phyloP scores from a whole-genome alignment of 2,797 vertebrate genomes.

The Eulemur albifrons region DNA sequence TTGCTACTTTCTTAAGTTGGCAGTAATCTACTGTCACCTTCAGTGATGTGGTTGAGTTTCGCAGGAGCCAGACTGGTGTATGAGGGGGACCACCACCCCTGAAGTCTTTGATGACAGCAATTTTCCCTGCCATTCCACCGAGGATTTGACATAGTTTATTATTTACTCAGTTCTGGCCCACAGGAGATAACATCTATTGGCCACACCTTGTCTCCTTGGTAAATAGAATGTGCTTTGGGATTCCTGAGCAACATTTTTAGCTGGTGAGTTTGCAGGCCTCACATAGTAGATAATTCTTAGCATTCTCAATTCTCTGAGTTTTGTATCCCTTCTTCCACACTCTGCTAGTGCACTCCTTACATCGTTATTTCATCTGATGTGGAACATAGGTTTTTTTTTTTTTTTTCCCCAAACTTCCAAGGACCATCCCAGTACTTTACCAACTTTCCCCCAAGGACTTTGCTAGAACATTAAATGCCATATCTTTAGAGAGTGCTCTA shows the following conservation, averaged over 20 bases:
- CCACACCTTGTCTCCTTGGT: fast-evolving
- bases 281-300: not conserved
- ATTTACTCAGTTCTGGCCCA: not conserved
- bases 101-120: not conserved
- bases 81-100: fast-evolving
- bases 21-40: not conserved
- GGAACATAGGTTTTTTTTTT: not conserved
- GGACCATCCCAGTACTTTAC: not conserved
- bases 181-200: not conserved
- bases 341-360: not conserved
- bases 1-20: not conserved
- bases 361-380: not conserved
- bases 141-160: not conserved
- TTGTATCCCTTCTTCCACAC: not conserved
- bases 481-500: not conserved
- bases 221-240: not conserved
- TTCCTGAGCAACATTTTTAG: not conserved
- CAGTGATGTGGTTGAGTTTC: fast-evolving
- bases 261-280: no score
- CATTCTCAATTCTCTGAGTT: not conserved
- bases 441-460: no score
- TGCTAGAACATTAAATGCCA: no score
- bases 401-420: not conserved
- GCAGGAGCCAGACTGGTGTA: not conserved
- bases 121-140: not conserved